Evolutionary conservation across 1,140 invertebrate species (phyloP), one percentile per base, ranked within the genome.

Genomic region (Argopecten irradians): DNA sequence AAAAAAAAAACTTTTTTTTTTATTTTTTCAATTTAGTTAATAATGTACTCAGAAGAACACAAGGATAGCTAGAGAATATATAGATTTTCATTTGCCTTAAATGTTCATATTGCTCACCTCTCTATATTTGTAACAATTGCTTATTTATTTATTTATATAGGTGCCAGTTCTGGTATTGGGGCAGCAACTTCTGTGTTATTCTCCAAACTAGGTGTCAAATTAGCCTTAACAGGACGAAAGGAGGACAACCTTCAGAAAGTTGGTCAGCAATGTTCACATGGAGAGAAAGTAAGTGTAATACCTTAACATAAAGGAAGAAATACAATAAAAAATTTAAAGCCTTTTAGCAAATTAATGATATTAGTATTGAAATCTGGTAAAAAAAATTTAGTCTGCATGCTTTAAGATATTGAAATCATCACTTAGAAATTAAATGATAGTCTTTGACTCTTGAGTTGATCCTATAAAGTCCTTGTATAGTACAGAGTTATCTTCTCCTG

Each of bases 81-180:
- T n/a, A n/a, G n/a, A n/a, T n/a, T n/a, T n/a, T n/a, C n/a, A n/a
- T n/a, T n/a, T n/a, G n/a, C n/a, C n/a, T n/a, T n/a, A n/a, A 39
- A 13, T 39, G 5, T 39, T 39, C 36, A 39, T 46, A 46, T 46
- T 46, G 19, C 13, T 46, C 28, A 39, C 22, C n/a, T 71, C 16
- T 71, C 28, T 11, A n/a, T n/a, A n/a, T n/a, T n/a, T n/a, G n/a
- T n/a, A n/a, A n/a, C n/a, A n/a, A n/a, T n/a, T n/a, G n/a, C n/a
- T n/a, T n/a, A n/a, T n/a, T n/a, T n/a, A n/a, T n/a, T n/a, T 28
- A 28, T 16, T 88, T 71, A 89, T 89, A 28, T 71, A 93, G 93
- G 93, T 34, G 93, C 91, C 1, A 93, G 93, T 85, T 93, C 93
- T 84, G 93, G 93, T 82, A 93, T 93, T 89, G 93, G 93, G 46